Conservation (phyloP, 2,888 invertebrate species). For the Chironomus riparius region DNA sequence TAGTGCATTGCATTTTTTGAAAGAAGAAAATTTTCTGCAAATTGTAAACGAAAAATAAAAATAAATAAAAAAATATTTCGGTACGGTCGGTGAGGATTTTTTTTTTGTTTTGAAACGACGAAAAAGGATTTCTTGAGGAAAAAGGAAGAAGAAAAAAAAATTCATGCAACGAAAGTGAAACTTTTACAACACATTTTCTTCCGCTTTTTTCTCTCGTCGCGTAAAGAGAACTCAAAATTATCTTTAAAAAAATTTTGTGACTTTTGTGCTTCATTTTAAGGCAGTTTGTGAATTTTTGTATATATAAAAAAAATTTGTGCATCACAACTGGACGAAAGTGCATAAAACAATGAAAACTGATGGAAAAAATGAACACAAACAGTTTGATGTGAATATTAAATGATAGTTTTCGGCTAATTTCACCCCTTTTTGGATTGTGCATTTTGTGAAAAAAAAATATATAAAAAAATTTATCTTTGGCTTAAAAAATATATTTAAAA, state of each 20-base stretch:
- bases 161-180: not conserved
- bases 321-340: not conserved
- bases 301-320: not conserved
- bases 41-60: no score
- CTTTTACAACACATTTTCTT: not conserved
- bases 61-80: no score
- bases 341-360: slow-evolving; percentile 6
- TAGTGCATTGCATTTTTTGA: slow-evolving; percentile 18
- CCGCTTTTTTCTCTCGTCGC: not conserved
- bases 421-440: not conserved
- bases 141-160: not conserved
- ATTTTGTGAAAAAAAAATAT: no score
- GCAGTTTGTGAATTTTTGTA: no score
- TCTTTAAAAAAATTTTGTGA: no score
- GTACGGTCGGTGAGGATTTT: no score
- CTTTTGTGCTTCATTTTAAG: no score
- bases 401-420: slow-evolving; percentile 5
- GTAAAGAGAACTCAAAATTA: not conserved
- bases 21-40: not conserved
- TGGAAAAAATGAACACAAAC: slow-evolving; percentile 4
- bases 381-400: slow-evolving; percentile 16
- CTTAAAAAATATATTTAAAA: no score
- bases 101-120: no score
- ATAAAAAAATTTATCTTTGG: no score
- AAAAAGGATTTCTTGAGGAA: no score